These are phyloP conservation scores for Drosophila longiperda DNA, from an alignment of 2,888 invertebrate species.

Conservation along the genomic window DNA sequence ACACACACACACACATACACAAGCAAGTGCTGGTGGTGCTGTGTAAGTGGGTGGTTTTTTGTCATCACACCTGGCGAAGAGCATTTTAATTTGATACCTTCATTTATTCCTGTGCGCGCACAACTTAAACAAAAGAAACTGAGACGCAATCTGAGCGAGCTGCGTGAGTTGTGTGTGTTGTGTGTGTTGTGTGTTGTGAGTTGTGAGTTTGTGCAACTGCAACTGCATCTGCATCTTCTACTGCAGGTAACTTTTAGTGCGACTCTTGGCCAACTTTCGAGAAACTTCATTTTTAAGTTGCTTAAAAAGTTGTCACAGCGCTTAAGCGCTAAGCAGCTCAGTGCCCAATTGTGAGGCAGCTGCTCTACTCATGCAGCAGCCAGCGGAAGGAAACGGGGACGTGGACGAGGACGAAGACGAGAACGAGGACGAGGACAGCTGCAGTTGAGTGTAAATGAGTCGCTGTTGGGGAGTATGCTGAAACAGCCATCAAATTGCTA, in stretches of 20 bases:
- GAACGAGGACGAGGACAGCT: slow-evolving; percentile 42
- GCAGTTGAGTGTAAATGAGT: slow-evolving; percentile 68
- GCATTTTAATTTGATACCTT: slow-evolving; percentile 80
- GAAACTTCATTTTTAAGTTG: slow-evolving; percentile 75
- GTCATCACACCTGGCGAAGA: slow-evolving; percentile 56
- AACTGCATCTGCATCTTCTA: slow-evolving; percentile 29
- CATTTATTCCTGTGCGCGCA: slow-evolving; percentile 63
- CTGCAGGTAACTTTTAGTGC: slow-evolving; percentile 51
- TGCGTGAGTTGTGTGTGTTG: slow-evolving; percentile 28
- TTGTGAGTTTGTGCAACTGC: slow-evolving; percentile 13
- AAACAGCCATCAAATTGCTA: slow-evolving; percentile 39
- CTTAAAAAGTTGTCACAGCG: slow-evolving; percentile 80
- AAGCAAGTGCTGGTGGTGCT: not conserved
- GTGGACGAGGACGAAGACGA: not conserved
- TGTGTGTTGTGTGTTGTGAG: slow-evolving; percentile 19
- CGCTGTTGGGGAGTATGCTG: slow-evolving; percentile 27
- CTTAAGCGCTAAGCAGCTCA: slow-evolving; percentile 74
- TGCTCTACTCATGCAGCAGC: slow-evolving; percentile 9
- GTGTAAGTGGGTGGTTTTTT: slow-evolving; percentile 16
- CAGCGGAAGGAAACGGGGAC: not conserved
- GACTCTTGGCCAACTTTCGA: slow-evolving; percentile 44
- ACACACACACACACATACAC: slow-evolving; percentile 19
- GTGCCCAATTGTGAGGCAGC: slow-evolving; percentile 56
- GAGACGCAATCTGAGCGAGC: slow-evolving; percentile 45
- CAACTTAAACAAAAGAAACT: slow-evolving; percentile 76